Percentiles rank a stretch among this genome's conserved stretches.
Conservation (phyloP, 2,888 invertebrate genomes). For the Tenthredo distinguenda region DNA sequence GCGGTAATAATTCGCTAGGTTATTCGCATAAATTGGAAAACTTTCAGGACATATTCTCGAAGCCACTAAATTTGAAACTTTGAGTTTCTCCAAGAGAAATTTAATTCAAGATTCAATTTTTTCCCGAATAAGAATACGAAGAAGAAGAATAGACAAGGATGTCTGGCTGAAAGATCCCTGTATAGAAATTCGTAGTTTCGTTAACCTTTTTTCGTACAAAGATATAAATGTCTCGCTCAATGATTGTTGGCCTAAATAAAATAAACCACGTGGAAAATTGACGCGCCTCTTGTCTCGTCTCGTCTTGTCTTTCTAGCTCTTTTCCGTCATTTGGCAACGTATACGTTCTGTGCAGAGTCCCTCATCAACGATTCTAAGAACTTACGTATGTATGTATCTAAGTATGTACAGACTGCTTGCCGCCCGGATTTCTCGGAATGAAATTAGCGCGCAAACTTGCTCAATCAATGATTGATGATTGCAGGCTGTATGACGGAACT, state of each 20-base stretch:
- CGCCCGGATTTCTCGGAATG: conserved; percentile 46
- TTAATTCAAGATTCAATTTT: not conserved
- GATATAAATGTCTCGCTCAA: not conserved
- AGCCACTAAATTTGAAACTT: not conserved
- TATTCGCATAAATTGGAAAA: not conserved
- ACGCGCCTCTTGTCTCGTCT: not conserved
- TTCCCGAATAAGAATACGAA: no score
- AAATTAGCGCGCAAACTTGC: conserved; percentile 45
- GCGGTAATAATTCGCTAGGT: not conserved
- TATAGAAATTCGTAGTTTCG: not conserved
- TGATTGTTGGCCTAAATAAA: conserved; percentile 37
- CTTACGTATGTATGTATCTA: not conserved
- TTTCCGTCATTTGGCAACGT: conserved; percentile 26
- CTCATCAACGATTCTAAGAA: conserved; percentile 47
- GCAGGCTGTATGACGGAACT: not conserved
- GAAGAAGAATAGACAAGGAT: not conserved
- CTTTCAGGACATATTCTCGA: not conserved
- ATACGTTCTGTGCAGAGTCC: not conserved
- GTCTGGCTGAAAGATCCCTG: not conserved
- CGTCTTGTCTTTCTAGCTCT: not conserved
- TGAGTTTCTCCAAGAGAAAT: not conserved
- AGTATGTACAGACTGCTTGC: conserved; percentile 43
- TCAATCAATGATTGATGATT: conserved; percentile 43
- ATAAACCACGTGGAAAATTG: conserved; percentile 28
- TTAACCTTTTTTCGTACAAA: not conserved